These are phyloP conservation scores for Apostichopus parvimensis DNA, from an alignment of 35 echinoderm and acorn worm species.

Conservation along the genomic window DNA sequence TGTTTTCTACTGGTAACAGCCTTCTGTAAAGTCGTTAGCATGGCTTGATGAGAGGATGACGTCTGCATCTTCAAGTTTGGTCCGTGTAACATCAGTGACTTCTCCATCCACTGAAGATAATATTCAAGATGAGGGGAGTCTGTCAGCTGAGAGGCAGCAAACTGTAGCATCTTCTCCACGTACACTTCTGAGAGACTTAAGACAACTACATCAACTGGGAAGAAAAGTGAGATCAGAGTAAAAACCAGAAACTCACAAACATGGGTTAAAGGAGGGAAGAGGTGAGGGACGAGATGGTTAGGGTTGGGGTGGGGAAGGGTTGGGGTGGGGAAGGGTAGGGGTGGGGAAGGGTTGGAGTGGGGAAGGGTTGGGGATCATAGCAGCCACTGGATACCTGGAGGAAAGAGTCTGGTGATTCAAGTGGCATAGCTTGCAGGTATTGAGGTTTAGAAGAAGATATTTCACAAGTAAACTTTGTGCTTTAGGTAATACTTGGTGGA, in stretches of 20 bases:
- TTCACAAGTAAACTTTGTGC: too few relatives aligned
- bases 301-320: too few relatives aligned
- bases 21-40: conserved; percentile 84
- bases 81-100: conserved; percentile 67
- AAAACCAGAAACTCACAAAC: not conserved
- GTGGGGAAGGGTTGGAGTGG: too few relatives aligned
- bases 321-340: too few relatives aligned
- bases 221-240: not conserved
- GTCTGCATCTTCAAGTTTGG: conserved; percentile 72
- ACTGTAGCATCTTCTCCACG: conserved; percentile 82
- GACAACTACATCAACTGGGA: conserved; percentile 78
- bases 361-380: too few relatives aligned
- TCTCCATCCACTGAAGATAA: conserved; percentile 78
- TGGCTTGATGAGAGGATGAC: conserved; percentile 63
- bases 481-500: too few relatives aligned
- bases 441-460: too few relatives aligned
- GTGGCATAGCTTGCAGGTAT: too few relatives aligned
- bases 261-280: not conserved
- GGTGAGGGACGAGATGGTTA: too few relatives aligned
- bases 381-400: too few relatives aligned
- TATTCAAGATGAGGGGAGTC: conserved; percentile 82
- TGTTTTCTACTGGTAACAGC: conserved; percentile 54
- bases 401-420: too few relatives aligned
- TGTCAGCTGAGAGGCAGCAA: conserved; percentile 68
- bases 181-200: conserved; percentile 70